A percentile compares a stretch with the other conserved stretches of the same genome.
phyloP scores from a whole-genome alignment of 1,140 invertebrate species.

The Cydia fagiglandana region DNA sequence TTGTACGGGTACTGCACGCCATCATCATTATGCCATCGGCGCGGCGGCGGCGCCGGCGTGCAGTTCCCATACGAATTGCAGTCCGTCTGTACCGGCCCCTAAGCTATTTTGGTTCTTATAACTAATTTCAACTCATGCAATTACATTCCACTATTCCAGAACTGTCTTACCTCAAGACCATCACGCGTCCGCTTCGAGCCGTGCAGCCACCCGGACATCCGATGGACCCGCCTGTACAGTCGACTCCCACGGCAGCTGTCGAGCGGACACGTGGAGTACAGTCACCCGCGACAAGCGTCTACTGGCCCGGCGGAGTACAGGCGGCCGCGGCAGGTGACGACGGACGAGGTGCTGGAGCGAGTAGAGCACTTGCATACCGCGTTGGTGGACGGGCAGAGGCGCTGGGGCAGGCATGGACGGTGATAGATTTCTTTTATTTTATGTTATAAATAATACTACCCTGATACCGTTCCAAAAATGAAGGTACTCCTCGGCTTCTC shows the following conservation, averaged over 20 bases:
- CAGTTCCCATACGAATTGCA: too few relatives aligned
- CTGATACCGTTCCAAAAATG: not conserved
- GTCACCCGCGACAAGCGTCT: not conserved
- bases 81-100: too few relatives aligned
- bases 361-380: conserved; percentile 51
- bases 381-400: conserved; percentile 37
- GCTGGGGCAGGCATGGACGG: conserved; percentile 41
- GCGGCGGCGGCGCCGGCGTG: too few relatives aligned
- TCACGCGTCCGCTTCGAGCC: too few relatives aligned
- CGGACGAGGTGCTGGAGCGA: conserved; percentile 47
- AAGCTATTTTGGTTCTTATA: too few relatives aligned
- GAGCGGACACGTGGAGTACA: not conserved
- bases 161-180: too few relatives aligned
- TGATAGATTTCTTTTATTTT: not conserved
- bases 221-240: not conserved
- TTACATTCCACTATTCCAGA: too few relatives aligned
- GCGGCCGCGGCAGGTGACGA: conserved; percentile 40
- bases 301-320: conserved; percentile 19
- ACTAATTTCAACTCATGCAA: too few relatives aligned
- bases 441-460: too few relatives aligned
- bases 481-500: not conserved
- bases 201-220: not conserved
- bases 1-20: too few relatives aligned
- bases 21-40: too few relatives aligned
- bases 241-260: not conserved